These are phyloP conservation scores for Sebastes kiyomatsui DNA, from an alignment of 2,797 vertebrate genomes.

Conservation along the genomic window DNA sequence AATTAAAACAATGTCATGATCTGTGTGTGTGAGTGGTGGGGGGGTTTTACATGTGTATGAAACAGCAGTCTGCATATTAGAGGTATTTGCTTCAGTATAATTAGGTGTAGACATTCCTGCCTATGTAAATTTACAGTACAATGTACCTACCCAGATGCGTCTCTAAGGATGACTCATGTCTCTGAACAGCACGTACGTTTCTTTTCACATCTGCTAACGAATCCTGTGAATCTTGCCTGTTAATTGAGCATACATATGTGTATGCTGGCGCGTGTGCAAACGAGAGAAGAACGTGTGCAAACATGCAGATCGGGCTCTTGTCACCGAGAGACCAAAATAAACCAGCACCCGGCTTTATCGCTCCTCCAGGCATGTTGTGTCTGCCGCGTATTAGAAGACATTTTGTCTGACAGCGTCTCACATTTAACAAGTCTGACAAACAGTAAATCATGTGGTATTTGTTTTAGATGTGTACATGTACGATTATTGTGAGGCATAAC, in stretches of 20 bases:
- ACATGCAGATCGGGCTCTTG: conserved; percentile 10
- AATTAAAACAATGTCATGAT: conserved; percentile 1
- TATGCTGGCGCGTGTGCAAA: background rate
- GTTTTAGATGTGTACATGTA: background rate
- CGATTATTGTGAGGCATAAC: background rate
- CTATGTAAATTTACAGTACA: background rate
- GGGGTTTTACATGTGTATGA: background rate
- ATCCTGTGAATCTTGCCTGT: background rate
- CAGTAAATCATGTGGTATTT: background rate
- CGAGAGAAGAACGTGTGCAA: conserved; percentile 1
- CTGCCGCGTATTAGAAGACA: background rate
- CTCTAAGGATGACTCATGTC: background rate
- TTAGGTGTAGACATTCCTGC: background rate
- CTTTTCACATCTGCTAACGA: background rate
- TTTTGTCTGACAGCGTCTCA: conserved; percentile 13
- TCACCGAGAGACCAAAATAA: conserved; percentile 39
- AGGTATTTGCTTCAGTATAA: background rate
- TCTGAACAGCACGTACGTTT: background rate
- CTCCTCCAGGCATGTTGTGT: conserved; percentile 1
- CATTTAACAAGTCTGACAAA: conserved; percentile 7
- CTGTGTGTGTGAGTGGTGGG: background rate
- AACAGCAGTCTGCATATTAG: background rate
- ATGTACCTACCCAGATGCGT: background rate
- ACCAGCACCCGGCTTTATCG: background rate
- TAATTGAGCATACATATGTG: background rate